Base-by-base conservation (phyloP, 1,140 invertebrate species). In the Sminthurides bifidus region DNA sequence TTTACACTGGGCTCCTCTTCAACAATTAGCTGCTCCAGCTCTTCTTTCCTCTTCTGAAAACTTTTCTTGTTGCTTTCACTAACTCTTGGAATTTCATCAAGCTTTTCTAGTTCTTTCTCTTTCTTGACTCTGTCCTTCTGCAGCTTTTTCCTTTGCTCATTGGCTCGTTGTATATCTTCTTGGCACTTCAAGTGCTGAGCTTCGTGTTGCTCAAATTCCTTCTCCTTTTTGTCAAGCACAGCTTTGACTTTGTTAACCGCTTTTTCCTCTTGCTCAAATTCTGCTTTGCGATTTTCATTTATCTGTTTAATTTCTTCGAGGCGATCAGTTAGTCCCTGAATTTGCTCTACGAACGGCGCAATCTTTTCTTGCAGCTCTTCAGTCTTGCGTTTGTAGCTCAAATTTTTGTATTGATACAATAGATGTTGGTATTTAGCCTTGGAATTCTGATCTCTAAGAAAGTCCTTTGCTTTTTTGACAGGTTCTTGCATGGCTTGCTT, bases 401-500 rank as follows among this genome's bases (percentile, higher is more conserved):
- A 41, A 5, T 19, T 40, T 44, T 60, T 24, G 68, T 49, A 21
- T 66, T 71, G 24, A 78, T 60, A 62, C 65, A 79, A 33, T 70
- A 67, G 24, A 78, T 66, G 56, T 44, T 61, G 41, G 21, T 29
- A n/a, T 29, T 43, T 29, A n/a, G 19, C 38, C 40, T 55, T 38
- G 1, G 27, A 51, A 41, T 64, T 65, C 43, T 56, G 33, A 38
- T 56, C 61, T 19, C 56, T 31, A 6, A 63, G 43, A 37, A 31
- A 64, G 8, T 61, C 56, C 35, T 64, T 61, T 1, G 59, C 59
- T 65, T 91, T 84, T 65, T 87, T 80, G 77, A 87, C 92, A 0
- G 89, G 85, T 56, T 80, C 83, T 66, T 89, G 81, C 40, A 98
- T 70, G 54, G 83, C 81, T 56, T 85, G 80, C 69, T 91, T 87